Evolutionary conservation across 2,888 invertebrate genomes (phyloP), one percentile per base, ranked within the genome.

Genomic region (Sicus ferrugineus): DNA sequence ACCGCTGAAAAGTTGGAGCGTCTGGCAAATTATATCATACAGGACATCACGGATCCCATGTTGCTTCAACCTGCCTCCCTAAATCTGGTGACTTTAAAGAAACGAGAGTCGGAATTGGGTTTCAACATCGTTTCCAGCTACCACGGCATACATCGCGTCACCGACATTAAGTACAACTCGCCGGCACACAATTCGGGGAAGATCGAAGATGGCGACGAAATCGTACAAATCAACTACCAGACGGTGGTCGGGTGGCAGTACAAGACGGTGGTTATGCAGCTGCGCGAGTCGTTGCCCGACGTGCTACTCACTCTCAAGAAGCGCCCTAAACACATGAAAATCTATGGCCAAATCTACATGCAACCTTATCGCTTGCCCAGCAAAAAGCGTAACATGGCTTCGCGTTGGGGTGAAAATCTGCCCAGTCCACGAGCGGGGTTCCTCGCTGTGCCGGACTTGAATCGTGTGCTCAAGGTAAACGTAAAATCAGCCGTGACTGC

Each of bases 201-300:
- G 86, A 92, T 98, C 79, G 96, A 96, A 85, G 93, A 93, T 77
- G 98, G 97, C 0, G 98, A 98, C 86, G 98, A 98, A 88, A 94
- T 98, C 77, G 93, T 98, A 52, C 95, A 96, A 88, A 94, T 90
- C 30, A 90, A 90, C 82, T 91, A 91, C 80, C 90, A 90, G 81
- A 90, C 90, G 0, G 89, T 90, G 0, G 90, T 94, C 72, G 94
- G 94, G 1, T 95, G 95, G 94, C 92, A 92, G 77, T 88, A 91
- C 68, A 91, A 92, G 79, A 92, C 92, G 75, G 90, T 95, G 30
- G 87, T 93, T 76, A 88, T 91, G 72, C 87, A 92, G 68, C 88
- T 92, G 70, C 90, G 91, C 76, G 93, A 93, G 79, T 92, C 92
- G 71, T 90, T 92, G 19, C 91, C 92, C n/a, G 93, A 94, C 82